Conservation (phyloP, 2,888 invertebrate genomes). For the Subacronicta megacephala region DNA sequence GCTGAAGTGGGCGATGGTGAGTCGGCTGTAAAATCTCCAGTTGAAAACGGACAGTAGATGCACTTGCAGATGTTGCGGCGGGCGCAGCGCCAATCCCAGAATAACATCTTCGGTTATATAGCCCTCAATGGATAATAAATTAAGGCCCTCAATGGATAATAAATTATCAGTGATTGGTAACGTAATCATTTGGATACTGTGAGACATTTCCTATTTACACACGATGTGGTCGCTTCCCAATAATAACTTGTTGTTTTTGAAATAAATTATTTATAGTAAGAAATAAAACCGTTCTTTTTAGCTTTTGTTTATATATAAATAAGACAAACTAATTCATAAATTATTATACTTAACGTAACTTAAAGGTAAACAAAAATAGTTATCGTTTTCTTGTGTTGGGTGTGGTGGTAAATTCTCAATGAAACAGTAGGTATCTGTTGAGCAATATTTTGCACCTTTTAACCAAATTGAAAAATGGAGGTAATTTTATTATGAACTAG, state of each 20-base stretch:
- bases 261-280: conserved; percentile 10
- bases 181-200: neutral
- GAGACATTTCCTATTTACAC: neutral
- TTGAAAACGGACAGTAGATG: conserved; percentile 55
- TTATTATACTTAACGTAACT: no score
- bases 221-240: conserved; percentile 1
- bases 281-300: no score
- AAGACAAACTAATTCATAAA: no score
- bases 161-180: conserved; percentile 14
- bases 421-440: no score
- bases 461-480: no score
- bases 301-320: no score
- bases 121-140: conserved; percentile 16
- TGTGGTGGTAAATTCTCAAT: no score
- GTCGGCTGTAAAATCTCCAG: conserved; percentile 23
- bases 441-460: no score
- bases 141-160: conserved; percentile 9
- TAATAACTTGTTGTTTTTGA: neutral
- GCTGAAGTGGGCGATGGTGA: conserved; percentile 44
- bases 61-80: conserved; percentile 9
- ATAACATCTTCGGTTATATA: conserved; percentile 19
- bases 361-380: no score
- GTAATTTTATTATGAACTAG: no score
- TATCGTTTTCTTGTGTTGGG: no score
- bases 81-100: conserved; percentile 32